phyloP scores from a whole-genome alignment of 2,797 vertebrate species.

The Paedocypris micromegethes region DNA sequence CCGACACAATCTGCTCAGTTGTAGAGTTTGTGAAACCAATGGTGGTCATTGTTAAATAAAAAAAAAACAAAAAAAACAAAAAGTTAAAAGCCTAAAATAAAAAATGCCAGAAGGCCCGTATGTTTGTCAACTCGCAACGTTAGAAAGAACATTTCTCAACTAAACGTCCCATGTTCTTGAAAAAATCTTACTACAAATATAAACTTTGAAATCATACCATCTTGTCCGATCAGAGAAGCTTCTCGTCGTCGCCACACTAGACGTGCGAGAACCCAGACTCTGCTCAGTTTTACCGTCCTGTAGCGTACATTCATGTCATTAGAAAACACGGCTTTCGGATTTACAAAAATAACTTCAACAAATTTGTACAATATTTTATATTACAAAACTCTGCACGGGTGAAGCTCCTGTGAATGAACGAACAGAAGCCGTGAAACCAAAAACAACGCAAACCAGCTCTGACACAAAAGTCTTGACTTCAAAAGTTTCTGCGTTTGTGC shows the following conservation, averaged over 20 bases:
- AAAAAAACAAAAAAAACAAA: not conserved
- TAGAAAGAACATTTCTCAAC: constrained; percentile 67
- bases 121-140: constrained; percentile 45
- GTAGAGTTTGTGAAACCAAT: constrained; percentile 32
- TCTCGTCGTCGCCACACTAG: constrained; percentile 43
- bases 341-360: constrained; percentile 76
- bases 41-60: constrained; percentile 12
- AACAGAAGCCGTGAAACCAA: constrained; percentile 13
- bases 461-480: not conserved
- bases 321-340: constrained; percentile 69
- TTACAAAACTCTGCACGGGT: not conserved
- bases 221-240: constrained; percentile 58
- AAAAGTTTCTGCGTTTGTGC: constrained; percentile 34
- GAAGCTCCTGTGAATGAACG: too few species aligned
- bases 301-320: constrained; percentile 69
- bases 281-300: constrained; percentile 45
- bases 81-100: constrained; percentile 16
- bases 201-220: constrained; percentile 62
- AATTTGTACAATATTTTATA: constrained; percentile 62
- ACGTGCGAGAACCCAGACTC: constrained; percentile 49
- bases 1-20: constrained; percentile 49
- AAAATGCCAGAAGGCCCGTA: constrained; percentile 26
- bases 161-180: constrained; percentile 61
- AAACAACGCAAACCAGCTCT: constrained; percentile 31
- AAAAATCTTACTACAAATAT: constrained; percentile 69